Base-by-base conservation (phyloP, 2,888 invertebrate species). In the Tipula vernalis region DNA sequence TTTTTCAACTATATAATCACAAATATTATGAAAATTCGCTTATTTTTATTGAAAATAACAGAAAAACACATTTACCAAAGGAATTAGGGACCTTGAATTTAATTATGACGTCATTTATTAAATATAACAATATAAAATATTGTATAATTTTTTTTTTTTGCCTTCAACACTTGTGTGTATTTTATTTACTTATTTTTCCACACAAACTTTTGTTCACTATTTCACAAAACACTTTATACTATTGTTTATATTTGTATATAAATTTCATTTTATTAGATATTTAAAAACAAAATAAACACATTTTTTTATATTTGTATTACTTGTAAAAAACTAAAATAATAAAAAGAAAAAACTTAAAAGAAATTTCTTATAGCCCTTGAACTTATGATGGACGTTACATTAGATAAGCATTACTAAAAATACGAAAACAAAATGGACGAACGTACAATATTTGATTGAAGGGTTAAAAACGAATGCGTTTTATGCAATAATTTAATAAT, bases 41-140 rank as follows among this genome's bases (percentile, higher is more conserved):
- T 85, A 85, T 42, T 42, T 85, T 85, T 41, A 85, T 85, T 42
- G 42, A 85, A 85, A 85, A 85, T 42, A 15, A 85, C 41, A 42
- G 18, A 85, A 42, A 85, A 42, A 42, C 42, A 57, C 36, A 39
- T 87, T 86, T 87, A 87, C 86, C 87, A 83, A 87, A 87, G 85
- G 47, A 85, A 41, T 36, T 89, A 88, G 89, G 89, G 91, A 90
- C 91, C 91, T 91, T 91, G 91, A 91, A 91, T 90, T 90, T 88
- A 89, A 89, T 89, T 90, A 90, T 91, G 91, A 91, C 91, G 91
- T 91, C 91, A 91, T 91, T 90, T 84, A 87, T 85, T 47, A 87
- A 87, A 87, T 87, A 87, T 51, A 86, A 87, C 87, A 87, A 87
- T 87, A 71, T 57, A 57, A 57, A 57, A 57, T 71, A 87, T 87